Base-by-base conservation (phyloP, 2,113 vertebrate genomes). In the Arenaria interpres region DNA sequence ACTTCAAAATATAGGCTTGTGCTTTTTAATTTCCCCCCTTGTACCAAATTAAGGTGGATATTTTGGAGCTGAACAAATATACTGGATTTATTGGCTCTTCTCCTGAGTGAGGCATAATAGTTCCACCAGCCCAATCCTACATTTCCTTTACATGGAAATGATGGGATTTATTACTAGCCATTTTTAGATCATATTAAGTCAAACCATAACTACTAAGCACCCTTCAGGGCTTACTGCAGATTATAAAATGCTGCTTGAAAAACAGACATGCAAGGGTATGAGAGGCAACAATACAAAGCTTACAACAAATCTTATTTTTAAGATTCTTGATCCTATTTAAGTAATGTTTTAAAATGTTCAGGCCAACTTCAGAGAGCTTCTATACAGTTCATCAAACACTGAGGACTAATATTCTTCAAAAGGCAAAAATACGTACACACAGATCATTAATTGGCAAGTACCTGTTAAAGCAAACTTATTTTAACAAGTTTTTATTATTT, bases 101-200 rank as follows among this genome's bases (percentile, higher is more conserved):
- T 56, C 39, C 33, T 3, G 3, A 84, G 71, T 41, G 54, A 81
- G 64, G 35, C 71, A 45, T 53, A 95, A 91, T 17, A 91, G 48
- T 46, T 92, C 56, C 81, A 85, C 50, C 59, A 83, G 68, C 43
- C 64, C 87, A 91, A 68, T 64, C 60, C 51, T 50, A 82, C 5
- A 3, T 46, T 96, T 93, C 73, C 88, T 96, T 93, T 89, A 88
- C 89, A 88, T 88, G 79, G 79, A 95, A 94, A 77, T 68, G 50
- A 93, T 4, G 91, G 71, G 90, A 96, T 97, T 97, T 96, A 93
- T 91, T 91, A 48, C 67, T 88, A 89, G 85, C 78, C 96, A 96
- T 84, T 96, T 96, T 89, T 89, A 90, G 75, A 95, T 74, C 45
- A 92, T 88, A 94, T 88, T 95, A 93, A 97, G 95, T 85, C 92